Percentiles rank a stretch among this genome's conserved stretches.
Evolutionary conservation across 2,797 vertebrate species (phyloP).

Genomic region (Rhabdomys pumilio): DNA sequence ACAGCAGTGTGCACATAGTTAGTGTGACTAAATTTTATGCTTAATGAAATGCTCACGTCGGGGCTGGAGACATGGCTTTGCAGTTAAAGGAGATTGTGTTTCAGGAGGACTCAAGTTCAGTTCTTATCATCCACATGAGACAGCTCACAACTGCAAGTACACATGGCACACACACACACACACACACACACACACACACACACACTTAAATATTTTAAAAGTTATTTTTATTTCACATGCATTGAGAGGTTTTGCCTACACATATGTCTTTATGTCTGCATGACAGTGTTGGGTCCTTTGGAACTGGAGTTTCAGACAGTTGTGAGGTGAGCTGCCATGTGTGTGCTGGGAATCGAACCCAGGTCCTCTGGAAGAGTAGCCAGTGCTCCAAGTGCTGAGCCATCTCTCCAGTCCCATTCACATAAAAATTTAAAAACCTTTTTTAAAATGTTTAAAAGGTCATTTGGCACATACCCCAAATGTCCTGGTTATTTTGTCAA

Average conservation of each 20-base stretch:
- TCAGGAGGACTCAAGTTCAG: background rate
- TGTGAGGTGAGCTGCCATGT: background rate
- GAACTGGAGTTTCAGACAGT: background rate
- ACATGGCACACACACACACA: too few relatives aligned
- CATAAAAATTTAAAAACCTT: background rate
- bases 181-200: too few relatives aligned
- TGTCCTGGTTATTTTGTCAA: background rate
- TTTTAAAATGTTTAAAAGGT: background rate
- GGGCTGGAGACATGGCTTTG: background rate
- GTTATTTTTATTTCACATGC: background rate
- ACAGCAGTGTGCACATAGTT: fast-evolving
- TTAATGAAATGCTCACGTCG: background rate
- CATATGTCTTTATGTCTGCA: background rate
- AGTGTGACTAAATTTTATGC: fast-evolving
- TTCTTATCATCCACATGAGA: background rate
- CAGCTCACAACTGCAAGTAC: too few relatives aligned
- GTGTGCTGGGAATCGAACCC: background rate
- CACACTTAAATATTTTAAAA: background rate
- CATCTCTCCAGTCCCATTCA: background rate
- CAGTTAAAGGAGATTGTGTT: background rate
- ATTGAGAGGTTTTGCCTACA: background rate
- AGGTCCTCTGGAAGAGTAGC: background rate
- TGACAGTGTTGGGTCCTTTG: background rate
- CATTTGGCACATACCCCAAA: background rate
- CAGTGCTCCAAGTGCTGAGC: background rate